A percentile compares a stretch with the other conserved stretches of the same genome.
Evolutionary conservation across 2,113 vertebrate species (phyloP).

Genomic region (Phrynosoma blainvillii): DNA sequence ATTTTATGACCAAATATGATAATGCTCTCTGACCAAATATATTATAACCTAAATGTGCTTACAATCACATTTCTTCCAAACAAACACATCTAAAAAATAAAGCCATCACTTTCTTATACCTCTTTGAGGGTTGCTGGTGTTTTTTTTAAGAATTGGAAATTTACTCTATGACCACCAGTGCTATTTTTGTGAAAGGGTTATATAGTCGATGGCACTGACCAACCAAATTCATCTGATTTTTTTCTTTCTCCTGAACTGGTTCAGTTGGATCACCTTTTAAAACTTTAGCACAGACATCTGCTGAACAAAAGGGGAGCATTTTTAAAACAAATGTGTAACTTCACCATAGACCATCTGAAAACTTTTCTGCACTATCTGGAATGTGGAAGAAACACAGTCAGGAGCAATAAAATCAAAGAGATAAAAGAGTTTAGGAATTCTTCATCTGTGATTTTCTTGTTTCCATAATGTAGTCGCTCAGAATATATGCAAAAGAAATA

Average conservation of each 20-base stretch:
- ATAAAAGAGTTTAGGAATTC: neutral
- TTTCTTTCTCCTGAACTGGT: neutral
- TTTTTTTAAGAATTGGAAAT: neutral
- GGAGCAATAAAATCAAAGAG: conserved; percentile 4
- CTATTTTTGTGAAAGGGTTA: neutral
- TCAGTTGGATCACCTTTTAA: neutral
- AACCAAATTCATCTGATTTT: neutral
- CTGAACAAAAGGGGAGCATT: neutral
- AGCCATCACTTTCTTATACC: neutral
- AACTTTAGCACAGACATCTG: neutral
- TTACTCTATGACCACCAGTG: neutral
- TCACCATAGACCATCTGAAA: neutral
- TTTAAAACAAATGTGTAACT: neutral
- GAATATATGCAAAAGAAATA: neutral
- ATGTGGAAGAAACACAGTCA: neutral
- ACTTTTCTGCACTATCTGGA: neutral
- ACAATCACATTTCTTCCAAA: neutral
- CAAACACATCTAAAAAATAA: neutral
- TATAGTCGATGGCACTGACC: neutral
- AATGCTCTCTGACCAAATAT: neutral
- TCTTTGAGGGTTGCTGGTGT: neutral
- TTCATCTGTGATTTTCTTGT: neutral
- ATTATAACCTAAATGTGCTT: neutral
- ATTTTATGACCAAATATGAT: neutral
- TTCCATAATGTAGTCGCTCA: neutral